Percentiles rank a stretch among this genome's conserved stretches.
These are phyloP conservation scores for Escarpia spicata DNA, from an alignment of 2,888 invertebrate genomes.

Conservation along the genomic window DNA sequence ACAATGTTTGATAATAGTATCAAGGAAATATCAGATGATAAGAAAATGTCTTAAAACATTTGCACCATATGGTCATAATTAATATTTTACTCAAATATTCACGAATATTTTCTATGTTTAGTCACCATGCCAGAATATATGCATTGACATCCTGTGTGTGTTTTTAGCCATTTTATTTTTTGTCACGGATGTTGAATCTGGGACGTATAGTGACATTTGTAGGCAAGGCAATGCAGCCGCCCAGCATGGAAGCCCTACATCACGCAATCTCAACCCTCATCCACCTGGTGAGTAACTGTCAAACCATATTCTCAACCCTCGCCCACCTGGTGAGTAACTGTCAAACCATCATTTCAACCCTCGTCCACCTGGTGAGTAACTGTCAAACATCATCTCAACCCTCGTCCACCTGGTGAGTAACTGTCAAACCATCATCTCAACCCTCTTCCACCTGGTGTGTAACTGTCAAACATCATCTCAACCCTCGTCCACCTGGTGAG, in stretches of 20 bases:
- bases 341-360: too few species aligned
- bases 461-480: neutral
- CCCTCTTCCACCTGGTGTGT: neutral
- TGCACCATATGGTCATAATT: neutral
- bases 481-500: too few species aligned
- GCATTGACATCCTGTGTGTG: neutral
- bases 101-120: neutral
- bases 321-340: too few species aligned
- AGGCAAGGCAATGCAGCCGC: conserved; percentile 79
- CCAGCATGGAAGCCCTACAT: conserved; percentile 75
- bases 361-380: too few species aligned
- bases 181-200: conserved; percentile 56
- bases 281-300: too few species aligned
- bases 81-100: neutral
- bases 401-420: conserved; percentile 41
- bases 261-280: conserved; percentile 76
- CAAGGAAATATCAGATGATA: too few species aligned
- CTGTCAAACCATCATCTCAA: too few species aligned
- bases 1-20: too few species aligned
- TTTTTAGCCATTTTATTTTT: neutral
- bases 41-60: too few species aligned
- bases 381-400: too few species aligned
- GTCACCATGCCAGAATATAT: neutral
- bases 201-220: conserved; percentile 74
- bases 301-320: too few species aligned